Base-by-base conservation (phyloP, 2,113 vertebrate species). In the Euleptes europaea region DNA sequence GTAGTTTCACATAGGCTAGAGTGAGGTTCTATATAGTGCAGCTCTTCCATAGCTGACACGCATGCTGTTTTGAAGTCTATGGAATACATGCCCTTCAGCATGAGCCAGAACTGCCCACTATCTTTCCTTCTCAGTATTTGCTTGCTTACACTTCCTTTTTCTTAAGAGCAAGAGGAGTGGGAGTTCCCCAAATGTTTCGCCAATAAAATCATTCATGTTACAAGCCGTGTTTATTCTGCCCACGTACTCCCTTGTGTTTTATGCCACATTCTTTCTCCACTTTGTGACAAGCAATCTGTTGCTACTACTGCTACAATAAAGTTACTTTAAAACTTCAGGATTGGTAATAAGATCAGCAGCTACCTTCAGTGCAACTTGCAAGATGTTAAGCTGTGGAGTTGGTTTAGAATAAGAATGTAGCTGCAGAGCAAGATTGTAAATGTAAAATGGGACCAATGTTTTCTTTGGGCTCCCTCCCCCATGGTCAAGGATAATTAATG, bases 121-220 rank as follows among this genome's bases (percentile, higher is more conserved):
- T 57, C 28, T 90, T 83, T 31, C 9, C 12, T 85, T 92, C 51
- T 84, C 15, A 31, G 21, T 63, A 63, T 88, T 90, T 35, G 13
- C 65, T 86, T 75, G 19, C 0, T 82, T 80, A 70, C 31, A 1
- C 75, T 88, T 88, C 21, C 66, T 66, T 35, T 1, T 21, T 51
- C 12, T 88, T 87, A 72, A 3, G 17, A 35, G 44, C 35, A 63
- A 17, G 44, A 71, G 69, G 63, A 86, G 80, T 85, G 70, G 40
- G 84, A 93, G 23, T 79, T 77, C 66, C 31, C 67, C 60, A 70
- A 81, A 84, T 66, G 19, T 31, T 86, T 92, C 69, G n/a, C 2
- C 63, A 12, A 81, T 77, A 57, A 69, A 73, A 75, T 80, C n/a
- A 93, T 93, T 90, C 84, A 89, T 84, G 4, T 51, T 75, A 31